Evolutionary conservation across 2,113 vertebrate species (phyloP).

Genomic region (Smithornis capensis): DNA sequence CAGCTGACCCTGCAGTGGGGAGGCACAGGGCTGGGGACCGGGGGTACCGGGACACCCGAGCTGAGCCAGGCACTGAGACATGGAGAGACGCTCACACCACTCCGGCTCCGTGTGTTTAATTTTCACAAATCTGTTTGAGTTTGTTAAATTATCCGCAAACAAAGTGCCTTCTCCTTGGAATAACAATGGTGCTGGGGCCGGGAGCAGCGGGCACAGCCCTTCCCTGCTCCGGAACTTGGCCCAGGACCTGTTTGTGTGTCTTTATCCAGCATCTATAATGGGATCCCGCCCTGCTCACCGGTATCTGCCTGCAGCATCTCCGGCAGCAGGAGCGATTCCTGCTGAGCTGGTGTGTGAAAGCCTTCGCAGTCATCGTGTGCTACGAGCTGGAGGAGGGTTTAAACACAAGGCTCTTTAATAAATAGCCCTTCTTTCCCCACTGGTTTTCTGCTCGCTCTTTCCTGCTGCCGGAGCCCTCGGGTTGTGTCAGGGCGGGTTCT

Average conservation of each 20-base stretch:
- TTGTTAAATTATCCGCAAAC: slow-evolving; percentile 19
- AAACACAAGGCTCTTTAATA: background rate
- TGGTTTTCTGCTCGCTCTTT: background rate
- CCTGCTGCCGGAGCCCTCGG: background rate
- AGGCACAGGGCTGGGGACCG: background rate
- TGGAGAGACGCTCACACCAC: rapidly evolving
- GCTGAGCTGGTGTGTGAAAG: background rate
- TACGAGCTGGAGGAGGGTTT: background rate
- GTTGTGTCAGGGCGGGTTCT: background rate
- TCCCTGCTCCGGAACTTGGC: background rate
- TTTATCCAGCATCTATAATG: background rate
- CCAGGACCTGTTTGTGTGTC: background rate
- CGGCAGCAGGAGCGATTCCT: background rate
- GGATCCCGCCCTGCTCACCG: background rate
- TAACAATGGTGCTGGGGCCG: background rate
- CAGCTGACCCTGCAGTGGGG: background rate
- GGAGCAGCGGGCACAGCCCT: background rate
- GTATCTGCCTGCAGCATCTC: background rate
- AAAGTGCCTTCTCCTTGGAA: background rate
- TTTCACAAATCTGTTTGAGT: background rate
- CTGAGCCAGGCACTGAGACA: background rate
- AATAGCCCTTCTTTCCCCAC: background rate
- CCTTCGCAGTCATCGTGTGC: background rate
- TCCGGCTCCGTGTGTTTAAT: background rate
- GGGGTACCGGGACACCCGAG: background rate